These are phyloP conservation scores for Hypotaenidia philippensis DNA, from an alignment of 2,797 vertebrate species.

Conservation along the genomic window DNA sequence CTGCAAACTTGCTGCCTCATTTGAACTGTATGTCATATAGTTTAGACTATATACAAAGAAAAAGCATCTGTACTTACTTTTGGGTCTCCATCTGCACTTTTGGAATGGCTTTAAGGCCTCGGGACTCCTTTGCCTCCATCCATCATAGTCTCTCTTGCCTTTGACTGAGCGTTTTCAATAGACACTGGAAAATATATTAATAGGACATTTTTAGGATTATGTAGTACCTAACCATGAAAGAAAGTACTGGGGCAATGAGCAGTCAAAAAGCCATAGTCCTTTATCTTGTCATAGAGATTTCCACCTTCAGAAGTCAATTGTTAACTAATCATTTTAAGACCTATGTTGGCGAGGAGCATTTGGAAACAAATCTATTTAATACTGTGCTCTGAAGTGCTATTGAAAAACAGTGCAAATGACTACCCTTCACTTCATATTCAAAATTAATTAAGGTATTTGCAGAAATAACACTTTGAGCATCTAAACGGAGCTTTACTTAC, in stretches of 20 bases:
- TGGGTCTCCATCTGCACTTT: neutral
- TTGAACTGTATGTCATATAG: neutral
- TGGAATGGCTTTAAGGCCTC: neutral
- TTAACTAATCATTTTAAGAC: neutral
- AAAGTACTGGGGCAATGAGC: neutral
- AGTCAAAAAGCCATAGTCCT: neutral
- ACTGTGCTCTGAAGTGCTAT: neutral
- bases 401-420: neutral
- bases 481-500: neutral
- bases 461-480: neutral
- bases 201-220: neutral
- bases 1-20: constrained; percentile 40
- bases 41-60: neutral
- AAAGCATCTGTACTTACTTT: neutral
- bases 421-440: neutral
- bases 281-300: neutral
- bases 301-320: neutral
- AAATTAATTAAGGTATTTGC: neutral
- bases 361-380: neutral
- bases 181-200: neutral
- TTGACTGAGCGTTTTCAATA: neutral
- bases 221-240: neutral
- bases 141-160: neutral
- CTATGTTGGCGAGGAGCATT: neutral
- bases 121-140: neutral